These are phyloP conservation scores for Hippocampus guttulatus DNA, from an alignment of 2,113 vertebrate genomes.

Conservation along the genomic window DNA sequence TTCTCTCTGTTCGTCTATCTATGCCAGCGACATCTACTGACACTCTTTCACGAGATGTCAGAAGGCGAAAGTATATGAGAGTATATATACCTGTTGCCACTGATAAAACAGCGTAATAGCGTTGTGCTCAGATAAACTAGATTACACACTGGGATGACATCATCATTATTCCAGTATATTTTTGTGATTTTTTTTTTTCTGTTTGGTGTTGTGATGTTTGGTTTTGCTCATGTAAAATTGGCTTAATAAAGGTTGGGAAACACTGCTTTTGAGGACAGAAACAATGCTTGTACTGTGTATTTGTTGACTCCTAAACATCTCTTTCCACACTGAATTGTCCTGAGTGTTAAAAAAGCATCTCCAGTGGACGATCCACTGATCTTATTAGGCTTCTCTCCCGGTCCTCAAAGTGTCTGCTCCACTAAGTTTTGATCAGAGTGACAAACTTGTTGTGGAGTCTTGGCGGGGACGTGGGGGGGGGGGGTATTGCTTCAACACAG, in stretches of 20 bases:
- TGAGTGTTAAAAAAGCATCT: conserved; percentile 55
- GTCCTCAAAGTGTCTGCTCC: conserved; percentile 3
- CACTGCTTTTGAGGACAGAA: background rate
- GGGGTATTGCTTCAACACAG: conserved; percentile 64
- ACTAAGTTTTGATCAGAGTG: conserved; percentile 18
- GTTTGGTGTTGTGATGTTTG: background rate
- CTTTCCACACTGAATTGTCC: conserved; percentile 47
- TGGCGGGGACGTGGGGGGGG: conserved; percentile 25
- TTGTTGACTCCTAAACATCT: background rate
- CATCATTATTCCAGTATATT: background rate
- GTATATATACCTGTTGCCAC: background rate
- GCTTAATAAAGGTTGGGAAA: background rate
- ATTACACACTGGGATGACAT: background rate
- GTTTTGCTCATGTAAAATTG: background rate
- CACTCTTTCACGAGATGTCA: background rate
- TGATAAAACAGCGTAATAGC: background rate
- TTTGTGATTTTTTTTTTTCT: background rate
- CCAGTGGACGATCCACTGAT: conserved; percentile 8
- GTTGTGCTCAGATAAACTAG: background rate
- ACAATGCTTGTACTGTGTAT: background rate
- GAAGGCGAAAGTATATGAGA: background rate
- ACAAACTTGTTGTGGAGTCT: conserved; percentile 30
- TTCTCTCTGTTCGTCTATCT: background rate
- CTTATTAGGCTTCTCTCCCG: conserved; percentile 11
- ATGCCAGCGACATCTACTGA: no score